These are phyloP conservation scores for Coelopa frigida DNA, from an alignment of 1,140 invertebrate species.

Conservation along the genomic window DNA sequence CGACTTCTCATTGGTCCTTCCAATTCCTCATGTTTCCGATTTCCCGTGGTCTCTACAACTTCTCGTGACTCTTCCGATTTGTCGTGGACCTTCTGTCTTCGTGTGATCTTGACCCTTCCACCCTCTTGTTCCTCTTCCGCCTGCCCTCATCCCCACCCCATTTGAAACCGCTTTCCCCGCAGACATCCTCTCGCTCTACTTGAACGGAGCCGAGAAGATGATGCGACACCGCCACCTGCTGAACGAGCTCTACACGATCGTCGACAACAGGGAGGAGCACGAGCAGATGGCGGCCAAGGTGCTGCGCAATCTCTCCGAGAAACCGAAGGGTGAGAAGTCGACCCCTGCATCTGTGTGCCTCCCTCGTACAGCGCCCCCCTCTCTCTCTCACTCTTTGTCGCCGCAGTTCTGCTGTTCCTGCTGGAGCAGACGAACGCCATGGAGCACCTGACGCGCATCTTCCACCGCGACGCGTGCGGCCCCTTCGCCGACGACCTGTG, in stretches of 20 bases:
- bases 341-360: no score
- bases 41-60: no score
- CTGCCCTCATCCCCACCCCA: no score
- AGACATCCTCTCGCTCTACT: conserved; percentile 28
- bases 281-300: conserved; percentile 19
- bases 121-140: no score
- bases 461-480: conserved; percentile 22
- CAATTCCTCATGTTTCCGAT: no score
- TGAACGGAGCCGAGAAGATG: conserved; percentile 28
- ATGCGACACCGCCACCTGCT: conserved; percentile 20
- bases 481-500: conserved; percentile 24
- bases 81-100: no score
- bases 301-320: conserved; percentile 25
- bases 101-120: no score
- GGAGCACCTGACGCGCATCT: conserved; percentile 18
- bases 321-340: conserved; percentile 22
- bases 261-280: conserved; percentile 11
- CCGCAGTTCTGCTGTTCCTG: conserved; percentile 21
- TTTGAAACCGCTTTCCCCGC: no score
- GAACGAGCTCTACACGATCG: conserved; percentile 28
- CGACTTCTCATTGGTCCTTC: no score
- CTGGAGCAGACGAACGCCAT: conserved; percentile 20
- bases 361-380: no score
- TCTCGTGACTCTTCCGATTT: no score
- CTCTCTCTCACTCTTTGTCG: background rate